phyloP scores from a whole-genome alignment of 1,140 invertebrate species.

The Lasioglossum baleicum region DNA sequence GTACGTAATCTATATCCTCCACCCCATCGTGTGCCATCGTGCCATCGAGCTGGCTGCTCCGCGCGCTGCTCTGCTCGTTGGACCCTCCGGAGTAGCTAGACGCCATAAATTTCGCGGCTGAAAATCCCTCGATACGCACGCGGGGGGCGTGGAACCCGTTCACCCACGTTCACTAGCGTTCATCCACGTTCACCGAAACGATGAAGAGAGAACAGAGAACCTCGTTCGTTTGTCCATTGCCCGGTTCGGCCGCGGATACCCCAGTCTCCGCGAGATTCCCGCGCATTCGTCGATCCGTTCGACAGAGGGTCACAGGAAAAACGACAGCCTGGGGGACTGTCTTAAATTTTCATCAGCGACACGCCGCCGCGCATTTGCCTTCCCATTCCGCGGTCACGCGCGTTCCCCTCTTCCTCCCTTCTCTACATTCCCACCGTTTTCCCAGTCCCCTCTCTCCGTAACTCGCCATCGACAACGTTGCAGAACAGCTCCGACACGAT shows the following conservation, averaged over 20 bases:
- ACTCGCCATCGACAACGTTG: no score
- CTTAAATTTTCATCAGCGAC: constrained; percentile 32
- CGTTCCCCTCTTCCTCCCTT: no score
- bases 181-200: no score
- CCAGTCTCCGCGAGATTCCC: not conserved
- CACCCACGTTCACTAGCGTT: constrained; percentile 12
- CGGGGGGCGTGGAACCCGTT: not conserved
- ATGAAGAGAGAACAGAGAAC: no score
- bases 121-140: constrained; percentile 63
- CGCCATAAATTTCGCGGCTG: constrained; percentile 64
- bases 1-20: constrained; percentile 64
- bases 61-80: not conserved
- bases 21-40: constrained; percentile 38
- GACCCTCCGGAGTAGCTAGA: constrained; percentile 52
- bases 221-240: constrained; percentile 34
- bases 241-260: constrained; percentile 29
- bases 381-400: not conserved
- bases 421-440: no score
- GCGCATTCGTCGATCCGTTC: constrained; percentile 22
- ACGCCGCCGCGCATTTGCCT: not conserved
- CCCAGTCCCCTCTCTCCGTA: no score
- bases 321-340: constrained; percentile 5
- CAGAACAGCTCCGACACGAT: no score
- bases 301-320: not conserved
- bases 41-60: no score